phyloP scores from a whole-genome alignment of 2,113 vertebrate species.

The Stictonetta naevosa region DNA sequence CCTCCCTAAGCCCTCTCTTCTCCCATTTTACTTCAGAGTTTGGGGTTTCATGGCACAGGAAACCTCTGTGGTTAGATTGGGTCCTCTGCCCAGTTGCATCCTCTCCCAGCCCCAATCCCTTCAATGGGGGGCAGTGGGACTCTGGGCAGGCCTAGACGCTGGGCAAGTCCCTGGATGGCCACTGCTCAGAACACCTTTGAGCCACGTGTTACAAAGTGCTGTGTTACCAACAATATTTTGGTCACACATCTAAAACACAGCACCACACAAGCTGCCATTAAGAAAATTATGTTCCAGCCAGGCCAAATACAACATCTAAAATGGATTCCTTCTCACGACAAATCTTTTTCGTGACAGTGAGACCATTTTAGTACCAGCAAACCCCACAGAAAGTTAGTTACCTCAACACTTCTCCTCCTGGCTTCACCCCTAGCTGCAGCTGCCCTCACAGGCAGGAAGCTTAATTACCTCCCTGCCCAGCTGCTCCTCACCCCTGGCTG shows the following conservation, averaged over 20 bases:
- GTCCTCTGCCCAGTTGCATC: background rate
- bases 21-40: background rate
- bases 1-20: background rate
- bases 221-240: background rate
- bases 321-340: background rate
- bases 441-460: accelerated
- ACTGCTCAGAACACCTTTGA: background rate
- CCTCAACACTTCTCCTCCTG: accelerated
- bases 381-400: background rate
- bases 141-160: background rate
- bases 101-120: background rate
- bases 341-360: too few relatives aligned
- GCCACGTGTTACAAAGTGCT: too few relatives aligned
- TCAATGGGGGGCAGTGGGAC: too few relatives aligned
- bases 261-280: background rate
- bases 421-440: background rate
- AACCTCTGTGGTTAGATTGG: background rate
- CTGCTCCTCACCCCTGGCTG: background rate
- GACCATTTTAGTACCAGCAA: background rate
- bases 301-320: background rate
- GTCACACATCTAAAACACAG: background rate
- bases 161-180: background rate
- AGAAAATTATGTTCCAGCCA: background rate
- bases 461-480: background rate
- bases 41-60: background rate